A percentile compares a stretch with the other conserved stretches of the same genome.
These are phyloP conservation scores for Anolis sagrei DNA, from an alignment of 2,113 vertebrate genomes.

Conservation along the genomic window DNA sequence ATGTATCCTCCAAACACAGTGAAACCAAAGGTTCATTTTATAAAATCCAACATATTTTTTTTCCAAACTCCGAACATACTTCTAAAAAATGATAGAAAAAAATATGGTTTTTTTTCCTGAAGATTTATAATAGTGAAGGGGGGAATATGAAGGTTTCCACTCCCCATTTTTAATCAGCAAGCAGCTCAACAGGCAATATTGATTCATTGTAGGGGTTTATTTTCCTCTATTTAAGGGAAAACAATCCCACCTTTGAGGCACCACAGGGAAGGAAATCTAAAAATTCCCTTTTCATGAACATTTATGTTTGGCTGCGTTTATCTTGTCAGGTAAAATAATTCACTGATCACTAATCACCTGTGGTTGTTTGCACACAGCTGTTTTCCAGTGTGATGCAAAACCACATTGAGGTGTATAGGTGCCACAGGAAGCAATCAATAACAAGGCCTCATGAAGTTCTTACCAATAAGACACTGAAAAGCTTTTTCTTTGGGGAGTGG, in stretches of 20 bases:
- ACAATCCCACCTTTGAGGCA: slow-evolving; percentile 40
- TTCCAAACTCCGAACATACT: no score
- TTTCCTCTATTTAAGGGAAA: slow-evolving; percentile 45
- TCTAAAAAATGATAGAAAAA: neutral
- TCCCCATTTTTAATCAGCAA: slow-evolving; percentile 21
- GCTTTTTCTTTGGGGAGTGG: slow-evolving; percentile 65
- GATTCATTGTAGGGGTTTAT: slow-evolving; percentile 47
- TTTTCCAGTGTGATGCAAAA: slow-evolving; percentile 55
- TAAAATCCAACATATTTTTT: no score
- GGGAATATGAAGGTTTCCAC: slow-evolving; percentile 17
- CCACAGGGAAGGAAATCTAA: slow-evolving; percentile 62
- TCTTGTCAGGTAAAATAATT: slow-evolving; percentile 70
- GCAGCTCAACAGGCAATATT: slow-evolving; percentile 47
- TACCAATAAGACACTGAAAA: slow-evolving; percentile 68
- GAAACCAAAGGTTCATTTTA: no score
- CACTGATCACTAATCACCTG: slow-evolving; percentile 75
- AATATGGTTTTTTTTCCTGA: no score
- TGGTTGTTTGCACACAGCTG: slow-evolving; percentile 75
- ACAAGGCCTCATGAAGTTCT: slow-evolving; percentile 62
- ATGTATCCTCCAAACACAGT: no score
- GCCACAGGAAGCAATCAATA: slow-evolving; percentile 77
- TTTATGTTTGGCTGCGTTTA: slow-evolving; percentile 62
- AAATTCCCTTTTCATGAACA: slow-evolving; percentile 57
- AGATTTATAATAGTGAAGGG: slow-evolving; percentile 24
- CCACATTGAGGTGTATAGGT: slow-evolving; percentile 68